These are phyloP conservation scores for Mustela nigripes DNA, from an alignment of 2,113 vertebrate species.

Conservation along the genomic window DNA sequence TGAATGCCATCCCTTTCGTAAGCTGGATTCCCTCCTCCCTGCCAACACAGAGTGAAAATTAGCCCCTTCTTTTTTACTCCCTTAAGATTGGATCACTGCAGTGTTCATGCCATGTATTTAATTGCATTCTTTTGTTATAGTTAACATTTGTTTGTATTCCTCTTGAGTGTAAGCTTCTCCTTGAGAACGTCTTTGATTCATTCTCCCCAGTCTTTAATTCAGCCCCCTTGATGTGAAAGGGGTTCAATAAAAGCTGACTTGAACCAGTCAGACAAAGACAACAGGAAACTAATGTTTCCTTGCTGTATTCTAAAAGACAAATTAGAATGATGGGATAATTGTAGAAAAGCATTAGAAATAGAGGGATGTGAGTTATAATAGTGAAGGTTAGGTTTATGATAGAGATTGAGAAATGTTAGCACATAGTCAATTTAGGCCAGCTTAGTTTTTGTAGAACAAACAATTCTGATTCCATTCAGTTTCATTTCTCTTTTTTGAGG, in stretches of 20 bases:
- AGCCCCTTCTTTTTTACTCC: neutral
- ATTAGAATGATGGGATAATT: neutral
- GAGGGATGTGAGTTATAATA: neutral
- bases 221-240: neutral
- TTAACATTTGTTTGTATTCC: slow-evolving; percentile 32
- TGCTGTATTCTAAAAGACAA: neutral
- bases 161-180: neutral
- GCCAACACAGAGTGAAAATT: neutral
- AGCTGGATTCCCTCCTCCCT: neutral
- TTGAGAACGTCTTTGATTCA: neutral
- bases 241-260: neutral
- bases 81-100: neutral
- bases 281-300: slow-evolving; percentile 36
- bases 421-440: slow-evolving; percentile 5
- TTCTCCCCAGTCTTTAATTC: neutral
- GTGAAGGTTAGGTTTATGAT: slow-evolving; percentile 4
- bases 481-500: slow-evolving; percentile 67
- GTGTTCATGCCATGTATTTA: neutral
- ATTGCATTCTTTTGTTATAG: neutral
- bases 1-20: neutral
- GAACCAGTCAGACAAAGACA: slow-evolving; percentile 21
- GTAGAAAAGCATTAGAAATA: slow-evolving; percentile 31
- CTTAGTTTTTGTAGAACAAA: slow-evolving; percentile 38
- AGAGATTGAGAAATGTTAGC: neutral
- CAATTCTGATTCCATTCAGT: neutral